Evolutionary conservation across 1,140 invertebrate genomes (phyloP).

Genomic region (Ectropis grisescens): DNA sequence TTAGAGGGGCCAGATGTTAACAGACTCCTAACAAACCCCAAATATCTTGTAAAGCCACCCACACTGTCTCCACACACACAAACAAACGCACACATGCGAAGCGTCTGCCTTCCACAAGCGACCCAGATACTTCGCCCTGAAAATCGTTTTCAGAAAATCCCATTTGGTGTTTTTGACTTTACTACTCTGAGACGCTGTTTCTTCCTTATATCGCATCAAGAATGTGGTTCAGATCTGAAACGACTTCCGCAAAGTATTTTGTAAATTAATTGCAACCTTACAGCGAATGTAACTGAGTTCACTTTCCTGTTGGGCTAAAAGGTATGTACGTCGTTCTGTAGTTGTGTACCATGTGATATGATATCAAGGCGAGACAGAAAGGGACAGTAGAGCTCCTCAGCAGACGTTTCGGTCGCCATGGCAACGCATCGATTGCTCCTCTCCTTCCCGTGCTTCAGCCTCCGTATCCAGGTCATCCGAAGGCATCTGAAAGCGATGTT

Average conservation of each 20-base stretch:
- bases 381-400: constrained; percentile 65
- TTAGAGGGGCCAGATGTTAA: constrained; percentile 63
- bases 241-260: too few species aligned
- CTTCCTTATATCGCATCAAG: constrained; percentile 60
- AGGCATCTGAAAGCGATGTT: constrained; percentile 24
- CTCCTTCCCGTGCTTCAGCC: constrained; percentile 35
- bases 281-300: too few species aligned
- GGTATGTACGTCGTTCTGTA: constrained; percentile 10
- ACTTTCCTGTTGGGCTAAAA: background rate
- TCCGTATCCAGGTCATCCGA: constrained; percentile 62
- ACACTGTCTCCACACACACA: constrained; percentile 44
- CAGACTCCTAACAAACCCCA: constrained; percentile 57
- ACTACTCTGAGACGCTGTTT: constrained; percentile 45
- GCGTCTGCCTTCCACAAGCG: too few species aligned
- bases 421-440: constrained; percentile 61
- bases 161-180: constrained; percentile 44
- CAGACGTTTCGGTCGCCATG: constrained; percentile 65
- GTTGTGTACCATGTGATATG: constrained; percentile 35
- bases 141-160: constrained; percentile 3
- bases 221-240: too few species aligned
- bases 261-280: too few species aligned
- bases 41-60: constrained; percentile 64
- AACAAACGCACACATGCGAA: too few species aligned
- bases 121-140: too few species aligned
- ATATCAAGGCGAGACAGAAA: constrained; percentile 57